A percentile compares a stretch with the other conserved stretches of the same genome.
Evolutionary conservation across 2,888 invertebrate species (phyloP).

Genomic region (Callyntrura sp.): DNA sequence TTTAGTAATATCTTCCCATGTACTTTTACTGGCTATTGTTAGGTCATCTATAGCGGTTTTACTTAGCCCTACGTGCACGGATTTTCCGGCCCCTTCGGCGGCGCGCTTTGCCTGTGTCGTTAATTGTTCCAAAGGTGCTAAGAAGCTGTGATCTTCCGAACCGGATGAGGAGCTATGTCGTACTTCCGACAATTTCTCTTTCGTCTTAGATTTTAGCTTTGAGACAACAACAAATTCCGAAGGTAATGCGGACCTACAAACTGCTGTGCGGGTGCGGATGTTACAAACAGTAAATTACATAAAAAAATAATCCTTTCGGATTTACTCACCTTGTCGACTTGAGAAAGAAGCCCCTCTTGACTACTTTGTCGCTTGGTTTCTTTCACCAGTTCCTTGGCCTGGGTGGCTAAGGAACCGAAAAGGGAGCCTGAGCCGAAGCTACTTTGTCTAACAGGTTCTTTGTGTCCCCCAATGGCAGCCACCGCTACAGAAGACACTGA

Average conservation of each 20-base stretch:
- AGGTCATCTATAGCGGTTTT: conserved; percentile 90
- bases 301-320: not conserved
- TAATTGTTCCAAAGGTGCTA: conserved; percentile 94
- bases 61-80: conserved; percentile 90
- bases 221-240: not conserved
- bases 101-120: conserved; percentile 96
- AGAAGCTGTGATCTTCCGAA: conserved; percentile 89
- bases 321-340: conserved; percentile 92
- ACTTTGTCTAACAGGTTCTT: conserved; percentile 82
- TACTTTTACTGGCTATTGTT: conserved; percentile 95
- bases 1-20: conserved; percentile 95
- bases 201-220: conserved; percentile 89
- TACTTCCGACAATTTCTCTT: conserved; percentile 89
- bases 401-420: conserved; percentile 94
- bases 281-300: not conserved
- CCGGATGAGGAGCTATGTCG: conserved; percentile 81
- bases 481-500: conserved; percentile 88
- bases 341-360: conserved; percentile 93
- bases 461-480: conserved; percentile 78
- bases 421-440: conserved; percentile 87
- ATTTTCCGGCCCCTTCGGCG: conserved; percentile 92
- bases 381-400: conserved; percentile 94
- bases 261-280: not conserved
- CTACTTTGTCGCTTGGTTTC: conserved; percentile 96
- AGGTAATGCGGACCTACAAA: not conserved